Evolutionary conservation across 30 jellyfish, hydroid and myxozoan species (phyloP), one percentile per base, ranked within the genome.

Genomic region (Calvadosia cruxmelitensis): DNA sequence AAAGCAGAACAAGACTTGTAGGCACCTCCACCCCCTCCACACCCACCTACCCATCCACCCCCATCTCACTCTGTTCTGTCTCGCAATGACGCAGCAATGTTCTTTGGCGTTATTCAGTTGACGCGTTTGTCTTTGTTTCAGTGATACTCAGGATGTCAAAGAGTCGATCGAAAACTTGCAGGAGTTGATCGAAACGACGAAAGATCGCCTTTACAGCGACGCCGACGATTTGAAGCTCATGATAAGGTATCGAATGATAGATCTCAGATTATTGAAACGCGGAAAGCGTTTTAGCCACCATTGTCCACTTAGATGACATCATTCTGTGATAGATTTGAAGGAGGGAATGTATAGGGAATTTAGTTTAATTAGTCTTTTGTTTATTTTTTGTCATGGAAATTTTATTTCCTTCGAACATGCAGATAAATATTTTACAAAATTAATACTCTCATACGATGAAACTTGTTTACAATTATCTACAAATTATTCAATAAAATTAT

Each of bases 191-290:
- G 78, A 75, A 20, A 95, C 63, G 15, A 81, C 95, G 1, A 88
- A 88, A 53, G 97, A 88, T 24, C 97, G 80, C 34, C 64, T 88
- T 1, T 74, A 34, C 66, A 93, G 76, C 2, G 97, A 88, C 48
- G 93, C 81, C 16, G 97, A 88, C 36, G 97, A 88, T 36, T 78
- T 88, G 69, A 81, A 81, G 69, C 77, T 80, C 49, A 71, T 88
- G 80, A 88, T 88, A 42, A 75, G 83, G 97, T 88, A 50, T 15
- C n/a, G n/a, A n/a, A n/a, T n/a, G n/a, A n/a, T n/a, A n/a, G n/a
- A n/a, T n/a, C n/a, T n/a, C n/a, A n/a, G n/a, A n/a, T n/a, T n/a
- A n/a, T n/a, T n/a, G n/a, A n/a, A n/a, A n/a, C n/a, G n/a, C n/a
- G n/a, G n/a, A n/a, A n/a, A n/a, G n/a, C n/a, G n/a, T n/a, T n/a